phyloP scores from a whole-genome alignment of 2,888 invertebrate species.

The Harpalus rubripes region DNA sequence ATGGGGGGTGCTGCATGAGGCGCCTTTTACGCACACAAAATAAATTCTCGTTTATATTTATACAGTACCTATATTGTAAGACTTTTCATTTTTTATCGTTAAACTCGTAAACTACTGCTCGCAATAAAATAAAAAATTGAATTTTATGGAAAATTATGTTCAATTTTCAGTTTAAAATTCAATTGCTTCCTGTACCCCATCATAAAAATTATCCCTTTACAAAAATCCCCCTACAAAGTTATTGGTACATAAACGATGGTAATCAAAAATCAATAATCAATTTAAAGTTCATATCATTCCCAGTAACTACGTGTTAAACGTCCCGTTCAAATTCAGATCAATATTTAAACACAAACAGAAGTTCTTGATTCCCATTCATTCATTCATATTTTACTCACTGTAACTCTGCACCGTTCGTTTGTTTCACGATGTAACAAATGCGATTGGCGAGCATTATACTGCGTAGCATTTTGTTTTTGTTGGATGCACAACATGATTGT shows the following conservation, averaged over 20 bases:
- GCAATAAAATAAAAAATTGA: neutral
- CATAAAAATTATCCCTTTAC: neutral
- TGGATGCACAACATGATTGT: conserved; percentile 12
- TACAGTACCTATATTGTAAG: too few relatives aligned
- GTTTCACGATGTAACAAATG: conserved; percentile 9
- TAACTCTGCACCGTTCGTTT: neutral
- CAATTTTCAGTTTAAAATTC: neutral
- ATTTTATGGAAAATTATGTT: neutral
- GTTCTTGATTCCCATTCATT: conserved; percentile 38
- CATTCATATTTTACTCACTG: conserved; percentile 28
- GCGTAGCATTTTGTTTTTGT: conserved; percentile 16
- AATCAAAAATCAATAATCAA: conserved; percentile 43
- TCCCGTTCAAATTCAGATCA: conserved; percentile 32
- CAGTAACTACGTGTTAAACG: conserved; percentile 32
- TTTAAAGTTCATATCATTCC: conserved; percentile 19
- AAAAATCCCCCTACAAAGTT: neutral
- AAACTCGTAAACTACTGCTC: neutral
- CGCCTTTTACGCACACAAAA: too few relatives aligned
- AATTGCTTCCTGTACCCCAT: neutral
- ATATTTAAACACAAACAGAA: conserved; percentile 22
- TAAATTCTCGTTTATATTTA: too few relatives aligned
- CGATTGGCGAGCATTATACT: neutral
- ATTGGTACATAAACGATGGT: conserved; percentile 23
- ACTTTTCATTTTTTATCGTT: too few relatives aligned
- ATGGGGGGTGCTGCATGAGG: too few relatives aligned